phyloP scores from a whole-genome alignment of 2,888 invertebrate genomes.

The Drosophila fungiperda region DNA sequence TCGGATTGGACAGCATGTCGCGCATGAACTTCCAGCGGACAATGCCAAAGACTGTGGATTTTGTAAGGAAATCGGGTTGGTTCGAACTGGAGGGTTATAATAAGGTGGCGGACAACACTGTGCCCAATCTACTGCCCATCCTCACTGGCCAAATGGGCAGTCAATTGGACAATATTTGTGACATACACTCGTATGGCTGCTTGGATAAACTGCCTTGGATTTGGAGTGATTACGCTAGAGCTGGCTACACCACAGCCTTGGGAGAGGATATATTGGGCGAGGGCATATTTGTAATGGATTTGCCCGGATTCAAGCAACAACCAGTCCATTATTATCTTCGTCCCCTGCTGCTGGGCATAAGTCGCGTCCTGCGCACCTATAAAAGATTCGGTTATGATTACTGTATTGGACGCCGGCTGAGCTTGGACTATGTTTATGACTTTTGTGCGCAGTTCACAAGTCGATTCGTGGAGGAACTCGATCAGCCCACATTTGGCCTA shows the following conservation, averaged over 20 bases:
- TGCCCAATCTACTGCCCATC: slow-evolving; percentile 93
- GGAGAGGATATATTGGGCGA: slow-evolving; percentile 88
- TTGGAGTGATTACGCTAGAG: slow-evolving; percentile 89
- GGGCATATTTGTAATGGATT: not conserved
- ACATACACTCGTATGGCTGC: slow-evolving; percentile 83
- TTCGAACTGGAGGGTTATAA: slow-evolving; percentile 89
- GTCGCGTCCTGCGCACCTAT: slow-evolving; percentile 82
- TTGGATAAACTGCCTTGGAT: slow-evolving; percentile 89
- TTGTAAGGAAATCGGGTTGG: slow-evolving; percentile 88
- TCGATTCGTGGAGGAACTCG: slow-evolving; percentile 86
- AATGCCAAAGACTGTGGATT: slow-evolving; percentile 89
- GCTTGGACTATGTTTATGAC: slow-evolving; percentile 88
- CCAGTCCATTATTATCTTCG: slow-evolving; percentile 92
- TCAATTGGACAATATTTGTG: not conserved
- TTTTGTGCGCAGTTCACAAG: slow-evolving; percentile 88
- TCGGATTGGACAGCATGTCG: slow-evolving; percentile 92
- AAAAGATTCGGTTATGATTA: slow-evolving; percentile 76
- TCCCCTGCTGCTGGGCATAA: slow-evolving; percentile 89
- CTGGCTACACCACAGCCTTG: slow-evolving; percentile 90
- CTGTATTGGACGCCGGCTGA: slow-evolving; percentile 87
- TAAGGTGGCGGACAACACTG: slow-evolving; percentile 92
- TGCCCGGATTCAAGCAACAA: slow-evolving; percentile 86
- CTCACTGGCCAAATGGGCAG: slow-evolving; percentile 87
- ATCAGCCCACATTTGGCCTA: slow-evolving; percentile 88
- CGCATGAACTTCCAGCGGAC: slow-evolving; percentile 87